phyloP scores from a whole-genome alignment of 2,888 invertebrate species.

The Isoperla grammatica region DNA sequence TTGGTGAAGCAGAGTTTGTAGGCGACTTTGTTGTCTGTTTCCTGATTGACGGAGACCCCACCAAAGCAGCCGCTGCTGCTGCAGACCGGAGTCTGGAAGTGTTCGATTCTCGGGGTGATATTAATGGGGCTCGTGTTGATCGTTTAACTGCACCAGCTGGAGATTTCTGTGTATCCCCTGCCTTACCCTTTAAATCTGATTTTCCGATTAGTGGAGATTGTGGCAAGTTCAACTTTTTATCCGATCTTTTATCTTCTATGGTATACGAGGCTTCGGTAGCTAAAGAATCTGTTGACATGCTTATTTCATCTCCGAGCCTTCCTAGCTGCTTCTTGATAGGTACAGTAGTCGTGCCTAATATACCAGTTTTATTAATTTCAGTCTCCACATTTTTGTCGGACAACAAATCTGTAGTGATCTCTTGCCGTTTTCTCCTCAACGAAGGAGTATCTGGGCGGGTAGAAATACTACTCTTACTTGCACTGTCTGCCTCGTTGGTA shows the following conservation, averaged over 20 bases:
- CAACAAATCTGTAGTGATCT: slow-evolving; percentile 40
- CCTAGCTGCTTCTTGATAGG: slow-evolving; percentile 34
- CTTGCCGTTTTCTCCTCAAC: slow-evolving; percentile 34
- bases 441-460: slow-evolving; percentile 44
- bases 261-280: slow-evolving; percentile 37
- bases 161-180: background rate
- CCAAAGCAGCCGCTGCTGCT: slow-evolving; percentile 36
- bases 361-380: no score
- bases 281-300: slow-evolving; percentile 44
- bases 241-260: background rate
- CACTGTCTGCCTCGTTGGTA: slow-evolving; percentile 10
- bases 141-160: slow-evolving; percentile 37
- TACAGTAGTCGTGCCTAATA: background rate
- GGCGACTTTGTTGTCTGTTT: slow-evolving; percentile 49
- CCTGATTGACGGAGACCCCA: slow-evolving; percentile 46
- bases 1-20: background rate
- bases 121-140: slow-evolving; percentile 28
- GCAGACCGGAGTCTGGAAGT: slow-evolving; percentile 34
- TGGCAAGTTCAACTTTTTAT: background rate
- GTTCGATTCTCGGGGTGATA: slow-evolving; percentile 36
- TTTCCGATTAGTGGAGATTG: background rate
- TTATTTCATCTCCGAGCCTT: slow-evolving; percentile 39
- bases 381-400: slow-evolving; percentile 33
- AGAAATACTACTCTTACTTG: slow-evolving; percentile 40
- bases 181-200: background rate